Evolutionary conservation across 2,888 invertebrate species (phyloP), one percentile per base, ranked within the genome.

Genomic region (Ceriagrion tenellum): DNA sequence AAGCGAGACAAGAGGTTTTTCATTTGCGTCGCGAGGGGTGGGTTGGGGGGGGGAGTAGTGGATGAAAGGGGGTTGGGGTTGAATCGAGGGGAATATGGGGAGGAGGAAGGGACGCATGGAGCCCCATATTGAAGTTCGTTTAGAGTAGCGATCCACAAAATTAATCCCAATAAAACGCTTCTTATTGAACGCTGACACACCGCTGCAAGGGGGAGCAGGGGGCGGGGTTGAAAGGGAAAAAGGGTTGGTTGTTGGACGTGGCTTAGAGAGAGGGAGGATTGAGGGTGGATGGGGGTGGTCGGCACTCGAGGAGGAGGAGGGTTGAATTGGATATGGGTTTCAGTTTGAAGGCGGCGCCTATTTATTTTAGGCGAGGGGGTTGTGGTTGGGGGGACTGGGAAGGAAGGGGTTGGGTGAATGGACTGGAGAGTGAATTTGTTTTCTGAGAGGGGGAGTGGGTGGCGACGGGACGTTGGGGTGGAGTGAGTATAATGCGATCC

Each of bases 101-200:
- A 8, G 3, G 59, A 16, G 59, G 59, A 1, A 59, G 10, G 16
- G 6, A 13, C n/a, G n/a, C n/a, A 69, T 69, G 69, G 8, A 47
- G 47, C 47, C 69, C 12, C 23, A 26, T 69, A 69, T 69, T n/a
- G 69, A n/a, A 81, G 81, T 81, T 81, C 81, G 81, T 81, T 81
- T 81, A 81, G 81, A 81, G 81, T 81, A 35, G 81, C 81, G 81
- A 81, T 81, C 81, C 81, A 18, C 81, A 81, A 81, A 81, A 81
- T 81, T 81, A 81, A 81, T 81, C 81, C 81, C 81, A 81, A 81
- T 81, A 81, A 81, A 81, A 35, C 81, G 81, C 35, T 81, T 35
- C 81, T 81, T 81, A 81, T 35, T 81, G 30, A 81, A 35, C 81
- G 81, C 81, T 81, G 81, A 81, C 81, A 35, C 81, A 81, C 35